Conservation (phyloP, 2,888 invertebrate species). For the Sclerodermus sp. region DNA sequence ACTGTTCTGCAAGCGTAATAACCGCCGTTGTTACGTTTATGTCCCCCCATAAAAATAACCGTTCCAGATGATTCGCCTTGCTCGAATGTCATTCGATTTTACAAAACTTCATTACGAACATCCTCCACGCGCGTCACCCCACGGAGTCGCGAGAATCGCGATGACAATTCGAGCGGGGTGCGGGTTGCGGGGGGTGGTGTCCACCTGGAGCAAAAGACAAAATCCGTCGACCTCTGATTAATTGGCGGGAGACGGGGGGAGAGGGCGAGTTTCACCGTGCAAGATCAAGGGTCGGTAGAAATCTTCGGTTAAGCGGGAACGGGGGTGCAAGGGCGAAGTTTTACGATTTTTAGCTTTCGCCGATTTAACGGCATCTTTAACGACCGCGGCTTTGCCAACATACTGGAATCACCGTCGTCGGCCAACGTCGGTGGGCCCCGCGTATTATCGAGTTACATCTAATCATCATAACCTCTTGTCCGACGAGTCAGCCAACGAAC, state of each 20-base stretch:
- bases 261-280: too few relatives aligned
- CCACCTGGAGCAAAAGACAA: too few relatives aligned
- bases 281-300: neutral
- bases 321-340: constrained; percentile 19
- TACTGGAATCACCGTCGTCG: constrained; percentile 20
- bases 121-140: too few relatives aligned
- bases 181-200: too few relatives aligned
- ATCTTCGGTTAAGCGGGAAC: neutral
- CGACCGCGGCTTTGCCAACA: constrained; percentile 44
- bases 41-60: constrained; percentile 43
- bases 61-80: neutral
- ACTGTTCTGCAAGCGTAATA: constrained; percentile 32
- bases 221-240: too few relatives aligned
- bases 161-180: too few relatives aligned
- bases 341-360: constrained; percentile 50
- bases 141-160: neutral
- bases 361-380: constrained; percentile 56
- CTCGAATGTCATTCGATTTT: too few relatives aligned
- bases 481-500: constrained; percentile 39
- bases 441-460: constrained; percentile 57
- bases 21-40: constrained; percentile 40
- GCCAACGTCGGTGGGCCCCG: constrained; percentile 9
- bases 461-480: constrained; percentile 56
- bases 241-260: too few relatives aligned
- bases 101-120: too few relatives aligned